phyloP scores from a whole-genome alignment of 2,797 vertebrate genomes.

The Limnodromus scolopaceus region DNA sequence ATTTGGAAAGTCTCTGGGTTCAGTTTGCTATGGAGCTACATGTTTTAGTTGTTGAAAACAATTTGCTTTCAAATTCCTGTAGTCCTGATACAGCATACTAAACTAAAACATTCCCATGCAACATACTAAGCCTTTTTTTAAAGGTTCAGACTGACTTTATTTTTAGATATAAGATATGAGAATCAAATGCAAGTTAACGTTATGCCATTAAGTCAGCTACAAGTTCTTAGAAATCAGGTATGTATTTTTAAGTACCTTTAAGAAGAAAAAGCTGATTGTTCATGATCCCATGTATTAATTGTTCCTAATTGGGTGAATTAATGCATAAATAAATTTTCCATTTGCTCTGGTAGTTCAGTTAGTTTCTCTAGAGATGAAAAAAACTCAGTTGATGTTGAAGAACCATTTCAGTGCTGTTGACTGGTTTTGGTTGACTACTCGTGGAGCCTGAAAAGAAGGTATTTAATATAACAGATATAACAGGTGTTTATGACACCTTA shows the following conservation, averaged over 20 bases:
- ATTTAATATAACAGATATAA: neutral
- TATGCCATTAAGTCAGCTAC: neutral
- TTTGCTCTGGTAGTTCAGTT: neutral
- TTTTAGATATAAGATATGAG: neutral
- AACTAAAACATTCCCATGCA: neutral
- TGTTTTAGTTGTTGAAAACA: neutral
- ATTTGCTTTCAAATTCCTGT: neutral
- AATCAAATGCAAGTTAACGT: neutral
- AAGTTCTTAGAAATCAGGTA: neutral
- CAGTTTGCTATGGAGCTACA: neutral
- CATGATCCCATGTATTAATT: neutral
- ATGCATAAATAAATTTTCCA: neutral
- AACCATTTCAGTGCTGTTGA: neutral
- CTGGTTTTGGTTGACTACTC: neutral
- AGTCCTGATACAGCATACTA: neutral
- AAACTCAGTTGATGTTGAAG: neutral
- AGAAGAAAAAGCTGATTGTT: neutral
- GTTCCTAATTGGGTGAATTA: neutral
- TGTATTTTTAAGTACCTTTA: neutral
- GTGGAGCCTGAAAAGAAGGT: neutral
- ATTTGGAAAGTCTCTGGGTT: neutral
- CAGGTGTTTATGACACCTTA: neutral
- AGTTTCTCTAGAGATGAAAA: neutral
- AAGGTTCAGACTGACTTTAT: neutral
- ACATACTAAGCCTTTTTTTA: neutral